phyloP scores from a whole-genome alignment of 2,888 invertebrate genomes.

The Pristionchus fissidentatus region DNA sequence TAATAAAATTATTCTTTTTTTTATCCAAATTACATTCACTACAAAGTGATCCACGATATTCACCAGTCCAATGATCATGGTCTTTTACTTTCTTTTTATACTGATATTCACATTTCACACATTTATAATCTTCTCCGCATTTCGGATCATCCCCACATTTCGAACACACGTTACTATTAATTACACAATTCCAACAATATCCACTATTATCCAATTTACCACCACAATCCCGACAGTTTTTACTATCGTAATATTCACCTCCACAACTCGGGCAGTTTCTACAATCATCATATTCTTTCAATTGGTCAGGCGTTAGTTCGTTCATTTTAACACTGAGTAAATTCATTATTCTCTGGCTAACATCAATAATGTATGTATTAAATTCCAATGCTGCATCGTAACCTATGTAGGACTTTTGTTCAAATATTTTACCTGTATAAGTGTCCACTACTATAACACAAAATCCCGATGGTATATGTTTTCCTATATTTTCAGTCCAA shows the following conservation, averaged over 20 bases:
- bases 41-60: slow-evolving; percentile 55
- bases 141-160: too few relatives aligned
- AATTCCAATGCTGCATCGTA: slow-evolving; percentile 51
- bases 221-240: slow-evolving; percentile 51
- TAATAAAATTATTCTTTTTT: slow-evolving; percentile 54
- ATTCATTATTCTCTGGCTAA: slow-evolving; percentile 51
- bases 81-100: slow-evolving; percentile 49
- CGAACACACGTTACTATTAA: too few relatives aligned
- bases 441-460: slow-evolving; percentile 49
- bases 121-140: slow-evolving; percentile 50
- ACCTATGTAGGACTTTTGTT: slow-evolving; percentile 50
- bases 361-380: slow-evolving; percentile 53
- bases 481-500: slow-evolving; percentile 52
- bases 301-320: slow-evolving; percentile 51
- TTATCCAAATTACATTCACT: slow-evolving; percentile 52
- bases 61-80: slow-evolving; percentile 57
- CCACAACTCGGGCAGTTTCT: slow-evolving; percentile 50
- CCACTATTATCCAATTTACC: slow-evolving; percentile 39
- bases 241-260: slow-evolving; percentile 36
- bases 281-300: slow-evolving; percentile 42
- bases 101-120: too few relatives aligned
- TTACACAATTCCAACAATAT: too few relatives aligned
- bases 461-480: slow-evolving; percentile 55
- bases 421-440: slow-evolving; percentile 44
- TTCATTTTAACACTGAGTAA: slow-evolving; percentile 43